Evolutionary conservation across 2,888 invertebrate genomes (phyloP).

Genomic region (Beris morrisii): DNA sequence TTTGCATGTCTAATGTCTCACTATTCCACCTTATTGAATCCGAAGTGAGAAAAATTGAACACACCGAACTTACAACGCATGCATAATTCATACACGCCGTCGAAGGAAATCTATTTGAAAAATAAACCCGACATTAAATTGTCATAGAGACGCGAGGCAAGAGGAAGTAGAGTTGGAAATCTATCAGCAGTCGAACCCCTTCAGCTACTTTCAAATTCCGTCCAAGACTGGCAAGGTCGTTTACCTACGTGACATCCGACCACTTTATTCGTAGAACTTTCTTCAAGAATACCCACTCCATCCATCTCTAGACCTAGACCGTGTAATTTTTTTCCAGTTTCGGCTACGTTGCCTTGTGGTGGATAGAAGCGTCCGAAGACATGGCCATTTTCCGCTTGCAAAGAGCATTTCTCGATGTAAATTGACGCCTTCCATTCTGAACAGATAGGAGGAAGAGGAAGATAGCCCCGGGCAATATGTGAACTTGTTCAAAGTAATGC

Average conservation of each 20-base stretch:
- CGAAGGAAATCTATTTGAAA: slow-evolving; percentile 1
- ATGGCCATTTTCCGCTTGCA: background rate
- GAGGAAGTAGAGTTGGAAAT: background rate
- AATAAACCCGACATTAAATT: background rate
- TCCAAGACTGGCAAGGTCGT: slow-evolving; percentile 20
- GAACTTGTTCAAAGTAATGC: no score
- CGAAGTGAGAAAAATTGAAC: no score
- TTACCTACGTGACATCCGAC: slow-evolving; percentile 27
- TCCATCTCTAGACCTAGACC: no score
- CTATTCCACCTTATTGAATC: no score
- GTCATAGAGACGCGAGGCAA: background rate
- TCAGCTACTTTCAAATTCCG: slow-evolving; percentile 4
- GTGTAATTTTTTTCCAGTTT: no score
- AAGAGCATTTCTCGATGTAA: background rate
- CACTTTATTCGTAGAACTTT: background rate
- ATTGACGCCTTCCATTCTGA: no score
- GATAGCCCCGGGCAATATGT: no score
- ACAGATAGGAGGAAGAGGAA: no score
- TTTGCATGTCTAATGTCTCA: no score
- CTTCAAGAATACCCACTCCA: slow-evolving; percentile 4
- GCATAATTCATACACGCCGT: slow-evolving; percentile 8
- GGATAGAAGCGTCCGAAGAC: background rate
- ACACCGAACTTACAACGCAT: background rate
- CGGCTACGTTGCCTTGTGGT: no score
- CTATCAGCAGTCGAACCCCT: no score